Evolutionary conservation across 2,888 invertebrate species (phyloP), one percentile per base, ranked within the genome.

Genomic region (Ptilodon capucinus): DNA sequence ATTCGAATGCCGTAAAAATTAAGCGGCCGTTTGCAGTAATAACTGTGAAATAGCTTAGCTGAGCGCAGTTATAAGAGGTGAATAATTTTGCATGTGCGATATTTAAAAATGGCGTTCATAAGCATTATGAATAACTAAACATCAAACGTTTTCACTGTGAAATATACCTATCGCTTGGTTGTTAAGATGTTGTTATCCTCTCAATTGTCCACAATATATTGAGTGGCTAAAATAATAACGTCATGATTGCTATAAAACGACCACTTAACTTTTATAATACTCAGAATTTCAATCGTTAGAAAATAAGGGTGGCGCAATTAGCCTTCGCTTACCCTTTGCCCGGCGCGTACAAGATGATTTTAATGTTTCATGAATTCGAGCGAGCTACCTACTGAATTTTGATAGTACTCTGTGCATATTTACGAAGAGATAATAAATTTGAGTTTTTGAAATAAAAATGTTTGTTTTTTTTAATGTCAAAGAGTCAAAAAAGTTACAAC

Each of bases 291-390:
- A 58, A 58, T 66, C 48, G 57, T 56, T 54, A 46, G 55, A 54
- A 58, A 64, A 67, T 51, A 60, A 59, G 48, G 73, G 69, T 66
- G 55, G 60, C 40, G 62, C 65, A 60, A 67, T 73, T 73, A 67
- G 54, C 68, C 71, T 60, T 46, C 63, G 60, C 60, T 67, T 70
- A 64, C 67, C 62, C 57, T 63, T 52, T 40, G 53, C 49, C 40
- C 42, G 36, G 48, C 53, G 45, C 53, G 49, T 48, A 46, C 57
- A 63, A 42, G 51, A 51, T 63, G 48, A 65, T 60, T 52, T 54
- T 54, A 62, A 56, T 53, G 25, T 44, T 11, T 40, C 36, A 35
- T 42, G 32, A 42, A 44, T 50, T 23, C 30, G 18, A 13, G n/a
- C n/a, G n/a, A 19, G 19, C 38, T 5, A 9, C 19, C 38, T 38